These are phyloP conservation scores for Drosophila kepulauana DNA, from an alignment of 1,140 invertebrate genomes.

Conservation along the genomic window DNA sequence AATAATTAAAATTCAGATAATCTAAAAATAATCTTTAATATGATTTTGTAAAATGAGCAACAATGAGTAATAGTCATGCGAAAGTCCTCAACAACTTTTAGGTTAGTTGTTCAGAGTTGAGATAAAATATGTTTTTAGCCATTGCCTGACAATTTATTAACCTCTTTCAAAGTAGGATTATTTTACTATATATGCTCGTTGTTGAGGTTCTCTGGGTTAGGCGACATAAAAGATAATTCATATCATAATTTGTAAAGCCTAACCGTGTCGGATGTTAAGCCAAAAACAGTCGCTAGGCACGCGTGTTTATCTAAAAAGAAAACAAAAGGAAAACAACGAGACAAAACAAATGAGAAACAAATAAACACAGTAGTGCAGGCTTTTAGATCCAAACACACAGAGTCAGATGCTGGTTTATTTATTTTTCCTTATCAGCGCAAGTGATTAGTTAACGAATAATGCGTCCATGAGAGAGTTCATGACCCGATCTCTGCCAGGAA, in stretches of 20 bases:
- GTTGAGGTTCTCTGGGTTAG: background rate
- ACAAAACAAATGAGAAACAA: conserved; percentile 25
- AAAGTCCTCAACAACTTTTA: too few species aligned
- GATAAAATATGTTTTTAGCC: background rate
- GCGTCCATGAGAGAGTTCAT: conserved; percentile 36
- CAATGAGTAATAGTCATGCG: too few species aligned
- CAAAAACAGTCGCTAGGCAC: conserved; percentile 20
- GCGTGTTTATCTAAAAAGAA: conserved; percentile 34
- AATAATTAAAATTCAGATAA: too few species aligned
- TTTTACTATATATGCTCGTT: background rate
- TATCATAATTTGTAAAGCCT: conserved; percentile 15
- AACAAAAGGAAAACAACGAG: conserved; percentile 15
- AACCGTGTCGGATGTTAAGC: conserved; percentile 13
- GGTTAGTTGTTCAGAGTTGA: background rate
- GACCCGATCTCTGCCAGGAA: conserved; percentile 4
- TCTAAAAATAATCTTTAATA: too few species aligned
- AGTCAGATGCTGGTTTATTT: conserved; percentile 23
- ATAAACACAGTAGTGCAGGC: conserved; percentile 37
- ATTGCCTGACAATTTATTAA: conserved; percentile 3
- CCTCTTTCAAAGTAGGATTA: background rate
- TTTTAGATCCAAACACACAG: conserved; percentile 22
- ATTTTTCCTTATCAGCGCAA: conserved; percentile 25
- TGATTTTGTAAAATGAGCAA: too few species aligned
- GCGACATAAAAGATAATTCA: conserved; percentile 20
- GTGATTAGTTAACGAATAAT: conserved; percentile 30